These are phyloP conservation scores for Tipula unca DNA, from an alignment of 2,888 invertebrate species.

Conservation along the genomic window DNA sequence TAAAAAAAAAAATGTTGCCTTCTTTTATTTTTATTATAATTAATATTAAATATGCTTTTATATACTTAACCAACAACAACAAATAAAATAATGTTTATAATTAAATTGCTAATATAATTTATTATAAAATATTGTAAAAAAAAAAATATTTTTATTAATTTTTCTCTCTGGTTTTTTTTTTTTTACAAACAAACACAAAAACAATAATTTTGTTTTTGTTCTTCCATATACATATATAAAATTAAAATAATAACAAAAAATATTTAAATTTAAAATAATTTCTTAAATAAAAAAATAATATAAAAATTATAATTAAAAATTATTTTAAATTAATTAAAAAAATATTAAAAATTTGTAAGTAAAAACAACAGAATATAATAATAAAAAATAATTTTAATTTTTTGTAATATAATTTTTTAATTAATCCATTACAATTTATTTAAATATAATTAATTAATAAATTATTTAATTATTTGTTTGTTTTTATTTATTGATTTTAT, in stretches of 20 bases:
- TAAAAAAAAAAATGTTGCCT: background rate
- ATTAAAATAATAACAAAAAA: background rate
- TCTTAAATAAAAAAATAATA: background rate
- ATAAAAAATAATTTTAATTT: background rate
- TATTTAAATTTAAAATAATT: background rate
- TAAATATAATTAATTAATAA: background rate
- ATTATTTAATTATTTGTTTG: background rate
- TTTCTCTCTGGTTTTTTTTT: background rate
- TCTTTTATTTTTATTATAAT: background rate
- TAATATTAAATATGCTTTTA: background rate
- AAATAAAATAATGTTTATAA: background rate
- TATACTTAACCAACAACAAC: background rate
- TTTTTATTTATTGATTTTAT: background rate
- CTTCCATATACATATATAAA: background rate
- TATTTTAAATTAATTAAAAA: slow-evolving; percentile 8
- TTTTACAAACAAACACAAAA: background rate
- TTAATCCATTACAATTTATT: background rate
- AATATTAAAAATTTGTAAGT: background rate
- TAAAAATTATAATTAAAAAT: slow-evolving; percentile 14
- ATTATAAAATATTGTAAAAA: background rate
- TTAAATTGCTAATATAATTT: background rate
- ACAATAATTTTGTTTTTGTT: background rate
- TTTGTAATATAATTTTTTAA: background rate
- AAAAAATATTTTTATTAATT: background rate
- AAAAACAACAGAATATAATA: background rate